Percentiles rank a stretch among this genome's conserved stretches.
These are phyloP conservation scores for Calyptommatus sinebrachiatus DNA, from an alignment of 2,113 vertebrate species.

Conservation along the genomic window DNA sequence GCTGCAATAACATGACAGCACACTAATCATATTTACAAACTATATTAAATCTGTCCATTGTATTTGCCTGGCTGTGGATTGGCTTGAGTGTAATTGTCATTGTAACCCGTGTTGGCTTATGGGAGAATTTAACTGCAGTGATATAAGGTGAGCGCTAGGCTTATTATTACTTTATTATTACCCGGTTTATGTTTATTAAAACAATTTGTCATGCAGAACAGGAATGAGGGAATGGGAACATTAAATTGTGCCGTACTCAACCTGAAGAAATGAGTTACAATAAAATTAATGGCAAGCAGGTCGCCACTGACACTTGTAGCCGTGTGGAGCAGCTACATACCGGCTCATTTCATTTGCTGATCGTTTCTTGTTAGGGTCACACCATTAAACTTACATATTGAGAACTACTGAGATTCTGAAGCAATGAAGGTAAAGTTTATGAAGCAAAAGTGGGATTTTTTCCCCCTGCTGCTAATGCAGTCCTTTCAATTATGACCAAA, in stretches of 20 bases:
- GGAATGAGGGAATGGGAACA: constrained; percentile 94
- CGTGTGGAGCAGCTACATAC: constrained; percentile 78
- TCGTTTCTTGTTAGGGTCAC: constrained; percentile 91
- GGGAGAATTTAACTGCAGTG: constrained; percentile 98
- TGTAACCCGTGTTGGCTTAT: constrained; percentile 92
- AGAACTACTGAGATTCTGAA: constrained; percentile 72
- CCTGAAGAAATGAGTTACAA: constrained; percentile 93
- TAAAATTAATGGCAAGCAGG: constrained; percentile 90
- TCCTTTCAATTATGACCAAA: constrained; percentile 69
- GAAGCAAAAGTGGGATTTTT: constrained; percentile 49
- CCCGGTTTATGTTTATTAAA: constrained; percentile 99
- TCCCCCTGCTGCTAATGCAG: constrained; percentile 69
- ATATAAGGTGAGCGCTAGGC: constrained; percentile 98
- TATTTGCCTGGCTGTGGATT: constrained; percentile 90
- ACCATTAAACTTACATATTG: constrained; percentile 93
- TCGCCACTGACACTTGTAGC: constrained; percentile 74
- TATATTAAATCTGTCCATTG: constrained; percentile 99
- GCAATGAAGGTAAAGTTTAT: constrained; percentile 76
- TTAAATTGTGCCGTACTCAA: constrained; percentile 95
- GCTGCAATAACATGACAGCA: constrained; percentile 96
- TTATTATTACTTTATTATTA: constrained; percentile 99
- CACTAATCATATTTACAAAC: constrained; percentile 99
- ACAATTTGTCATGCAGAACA: constrained; percentile 99
- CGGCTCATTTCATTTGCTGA: constrained; percentile 87
- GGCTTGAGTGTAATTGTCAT: constrained; percentile 95